phyloP scores from a whole-genome alignment of 2,113 vertebrate species.

The Benitochromis conjunctus region DNA sequence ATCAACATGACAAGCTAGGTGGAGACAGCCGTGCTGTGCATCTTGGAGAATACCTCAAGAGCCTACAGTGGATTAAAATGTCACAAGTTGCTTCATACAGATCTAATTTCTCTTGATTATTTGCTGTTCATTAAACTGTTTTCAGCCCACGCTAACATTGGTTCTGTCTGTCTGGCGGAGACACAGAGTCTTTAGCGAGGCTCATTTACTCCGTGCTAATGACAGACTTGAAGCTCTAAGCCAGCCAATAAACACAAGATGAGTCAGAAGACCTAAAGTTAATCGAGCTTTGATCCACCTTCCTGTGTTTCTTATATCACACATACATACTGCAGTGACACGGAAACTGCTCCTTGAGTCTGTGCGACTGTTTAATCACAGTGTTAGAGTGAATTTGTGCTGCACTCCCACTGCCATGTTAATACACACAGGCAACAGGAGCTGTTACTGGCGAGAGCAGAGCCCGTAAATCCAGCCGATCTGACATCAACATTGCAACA shows the following conservation, averaged over 20 bases:
- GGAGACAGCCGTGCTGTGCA: neutral
- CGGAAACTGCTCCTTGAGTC: neutral
- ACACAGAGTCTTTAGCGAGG: neutral
- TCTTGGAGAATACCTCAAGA: neutral
- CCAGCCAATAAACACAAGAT: constrained; percentile 18
- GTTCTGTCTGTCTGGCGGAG: neutral
- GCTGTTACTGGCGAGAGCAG: neutral
- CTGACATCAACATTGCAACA: constrained; percentile 41
- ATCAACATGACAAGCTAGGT: constrained; percentile 33
- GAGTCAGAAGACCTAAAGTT: constrained; percentile 1
- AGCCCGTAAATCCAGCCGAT: constrained; percentile 10
- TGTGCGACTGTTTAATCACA: neutral
- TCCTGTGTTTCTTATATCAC: neutral
- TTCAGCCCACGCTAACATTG: neutral
- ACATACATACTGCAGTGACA: neutral
- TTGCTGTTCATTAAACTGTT: constrained; percentile 33
- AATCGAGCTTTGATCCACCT: constrained; percentile 42
- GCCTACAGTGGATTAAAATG: constrained; percentile 13
- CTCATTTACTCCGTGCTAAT: constrained; percentile 29
- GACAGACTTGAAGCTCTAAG: constrained; percentile 21
- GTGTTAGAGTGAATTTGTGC: neutral
- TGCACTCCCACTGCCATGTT: neutral
- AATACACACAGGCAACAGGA: neutral
- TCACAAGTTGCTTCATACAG: constrained; percentile 1
- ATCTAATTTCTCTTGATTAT: constrained; percentile 41